Base-by-base conservation (phyloP, 1,140 invertebrate genomes). In the Philopotamus ludificatus region DNA sequence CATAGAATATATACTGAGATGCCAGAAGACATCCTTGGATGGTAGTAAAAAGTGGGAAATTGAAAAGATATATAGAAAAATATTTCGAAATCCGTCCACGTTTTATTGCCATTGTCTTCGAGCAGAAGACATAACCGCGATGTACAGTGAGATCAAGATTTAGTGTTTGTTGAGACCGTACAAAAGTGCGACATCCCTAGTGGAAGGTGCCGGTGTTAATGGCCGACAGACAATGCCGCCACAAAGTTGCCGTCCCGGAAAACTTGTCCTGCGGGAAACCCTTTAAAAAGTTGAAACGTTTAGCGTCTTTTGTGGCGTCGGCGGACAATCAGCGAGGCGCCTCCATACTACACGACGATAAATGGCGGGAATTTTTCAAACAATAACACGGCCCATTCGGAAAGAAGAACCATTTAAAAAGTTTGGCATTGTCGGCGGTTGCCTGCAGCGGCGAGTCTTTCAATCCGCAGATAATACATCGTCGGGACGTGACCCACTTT, bases 281-380 rank as follows among this genome's bases (percentile, higher is more conserved):
- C 44, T 47, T 47, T 47, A 20, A 47, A 47, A 34, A 47, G 8
- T 34, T 47, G 8, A 20, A 20, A 47, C 44, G 44, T 47, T 47
- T 47, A 47, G 44, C 44, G 44, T 47, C 44, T 47, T 47, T 47
- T 20, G 44, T 34, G 28, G 4, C 28, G 28, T 34, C 28, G 4
- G 28, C 28, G 28, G 28, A 34, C 28, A 34, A 34, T 34, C 28
- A 34, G 12, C 28, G 28, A 12, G 28, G 28, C 28, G 28, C 28
- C 12, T 4, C 28, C 4, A 4, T 12, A 34, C 28, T 12, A 7
- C 12, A 7, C 28, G 7, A 20, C 4, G 18, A 47, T 15, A 47
- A 47, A 12, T 15, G 10, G 10, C 4, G 18, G 18, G 18, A 16
- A 47, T 47, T 20, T 47, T 47, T 20, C 44, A 20, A 47, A 47